Base-by-base conservation (phyloP, 2,888 invertebrate genomes). In the Eupithecia exiguata region DNA sequence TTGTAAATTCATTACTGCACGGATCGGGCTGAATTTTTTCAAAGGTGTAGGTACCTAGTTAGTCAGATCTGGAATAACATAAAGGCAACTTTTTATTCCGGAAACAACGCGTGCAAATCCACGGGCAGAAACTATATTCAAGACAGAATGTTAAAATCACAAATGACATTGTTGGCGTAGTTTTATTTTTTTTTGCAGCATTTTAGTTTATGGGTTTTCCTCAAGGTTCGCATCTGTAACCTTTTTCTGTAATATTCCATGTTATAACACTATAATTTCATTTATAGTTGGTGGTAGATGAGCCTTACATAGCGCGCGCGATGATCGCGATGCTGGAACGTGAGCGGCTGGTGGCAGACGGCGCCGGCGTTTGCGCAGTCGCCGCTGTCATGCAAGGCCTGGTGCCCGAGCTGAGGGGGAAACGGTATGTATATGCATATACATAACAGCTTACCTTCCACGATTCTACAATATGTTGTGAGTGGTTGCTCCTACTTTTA, bases 331-430 rank as follows among this genome's bases (percentile, higher is more conserved):
- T 97, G 79, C 90, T 97, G 69, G 97, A 97, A 88, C 92, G 95
- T 62, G 97, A 97, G 89, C 96, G 97, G 82, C 96, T 97, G 67
- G 97, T 97, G 21, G 97, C 97, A 5, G 97, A 98, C 88, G 97
- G 97, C 2, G 97, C 97, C 1, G 97, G 97, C 0, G 97, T 97
- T 0, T 95, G 96, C 70, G 96, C 96, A 0, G 86, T 98, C 58
- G 97, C 97, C 0, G 97, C 97, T 1, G 94, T 97, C 79, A 93
- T 97, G 84, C 96, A 96, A 75, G 97, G 97, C 0, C 95, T 96
- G 35, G 92, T 97, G 66, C 96, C 97, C 0, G 97, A 97, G 85
- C 92, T 97, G 61, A 94, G 95, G 80, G 97, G 97, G 36, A 97
- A 97, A 94, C 96, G 95, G 96, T 97, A 71, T n/a, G n/a, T n/a